Conservation (phyloP, 1,140 invertebrate genomes). For the Brachionus plicatilis region DNA sequence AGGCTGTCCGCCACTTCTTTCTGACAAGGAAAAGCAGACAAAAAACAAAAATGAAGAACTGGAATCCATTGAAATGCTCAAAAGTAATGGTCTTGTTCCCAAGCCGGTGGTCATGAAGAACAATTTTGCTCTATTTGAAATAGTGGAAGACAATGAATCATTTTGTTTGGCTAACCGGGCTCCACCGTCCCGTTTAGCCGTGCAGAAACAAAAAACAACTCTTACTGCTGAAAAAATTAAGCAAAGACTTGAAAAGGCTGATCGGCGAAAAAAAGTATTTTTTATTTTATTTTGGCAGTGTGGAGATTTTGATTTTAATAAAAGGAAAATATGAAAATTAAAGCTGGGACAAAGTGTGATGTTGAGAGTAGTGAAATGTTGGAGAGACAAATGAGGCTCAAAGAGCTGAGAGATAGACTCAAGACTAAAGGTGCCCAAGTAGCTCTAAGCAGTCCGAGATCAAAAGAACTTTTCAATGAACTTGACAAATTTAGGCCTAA, state of each 20-base stretch:
- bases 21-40: not conserved
- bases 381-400: not conserved
- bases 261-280: not conserved
- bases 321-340: not conserved
- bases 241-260: not conserved
- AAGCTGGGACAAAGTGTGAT: not conserved
- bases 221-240: not conserved
- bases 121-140: conserved; percentile 7
- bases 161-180: not conserved
- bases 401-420: not conserved
- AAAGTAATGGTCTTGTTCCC: not conserved
- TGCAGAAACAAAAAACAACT: not conserved
- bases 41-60: not conserved
- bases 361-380: not conserved
- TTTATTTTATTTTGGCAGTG: not conserved
- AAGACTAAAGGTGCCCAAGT: not conserved
- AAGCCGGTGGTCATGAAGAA: not conserved
- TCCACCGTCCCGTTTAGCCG: not conserved
- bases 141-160: not conserved
- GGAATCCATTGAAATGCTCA: not conserved
- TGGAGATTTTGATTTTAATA: not conserved
- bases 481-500: conserved; percentile 12
- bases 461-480: not conserved
- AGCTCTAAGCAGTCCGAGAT: not conserved
- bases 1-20: not conserved